These are phyloP conservation scores for Calcarius lapponicus DNA, from an alignment of 2,797 vertebrate genomes.

Conservation along the genomic window DNA sequence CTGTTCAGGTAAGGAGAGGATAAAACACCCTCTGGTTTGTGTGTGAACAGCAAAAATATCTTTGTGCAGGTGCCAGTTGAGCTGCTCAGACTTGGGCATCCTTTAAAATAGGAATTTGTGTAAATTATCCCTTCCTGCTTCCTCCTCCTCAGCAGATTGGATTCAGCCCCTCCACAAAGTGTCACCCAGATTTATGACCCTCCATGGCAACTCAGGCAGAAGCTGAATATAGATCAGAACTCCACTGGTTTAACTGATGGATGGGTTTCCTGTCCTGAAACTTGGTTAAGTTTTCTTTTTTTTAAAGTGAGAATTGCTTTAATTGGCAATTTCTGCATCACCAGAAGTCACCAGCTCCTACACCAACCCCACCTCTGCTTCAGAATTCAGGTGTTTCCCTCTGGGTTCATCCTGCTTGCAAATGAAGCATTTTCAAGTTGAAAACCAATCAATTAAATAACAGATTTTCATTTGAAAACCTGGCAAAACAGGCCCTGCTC, in stretches of 20 bases:
- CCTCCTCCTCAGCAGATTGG: accelerated
- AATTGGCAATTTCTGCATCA: background rate
- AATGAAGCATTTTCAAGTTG: background rate
- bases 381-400: background rate
- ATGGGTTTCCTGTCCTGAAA: background rate
- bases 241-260: accelerated
- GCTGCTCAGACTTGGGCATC: background rate
- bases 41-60: background rate
- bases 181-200: background rate
- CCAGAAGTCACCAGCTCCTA: background rate
- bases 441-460: background rate
- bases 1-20: constrained; percentile 86
- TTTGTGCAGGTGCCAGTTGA: background rate
- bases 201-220: background rate
- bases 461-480: background rate
- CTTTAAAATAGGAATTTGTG: background rate
- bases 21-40: background rate
- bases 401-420: background rate
- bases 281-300: background rate
- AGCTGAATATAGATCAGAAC: background rate
- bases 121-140: background rate
- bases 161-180: background rate
- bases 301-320: background rate
- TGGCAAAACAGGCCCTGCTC: background rate
- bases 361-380: background rate